Evolutionary conservation across 2,888 invertebrate species (phyloP).

Genomic region (Invenusta paracnida): DNA sequence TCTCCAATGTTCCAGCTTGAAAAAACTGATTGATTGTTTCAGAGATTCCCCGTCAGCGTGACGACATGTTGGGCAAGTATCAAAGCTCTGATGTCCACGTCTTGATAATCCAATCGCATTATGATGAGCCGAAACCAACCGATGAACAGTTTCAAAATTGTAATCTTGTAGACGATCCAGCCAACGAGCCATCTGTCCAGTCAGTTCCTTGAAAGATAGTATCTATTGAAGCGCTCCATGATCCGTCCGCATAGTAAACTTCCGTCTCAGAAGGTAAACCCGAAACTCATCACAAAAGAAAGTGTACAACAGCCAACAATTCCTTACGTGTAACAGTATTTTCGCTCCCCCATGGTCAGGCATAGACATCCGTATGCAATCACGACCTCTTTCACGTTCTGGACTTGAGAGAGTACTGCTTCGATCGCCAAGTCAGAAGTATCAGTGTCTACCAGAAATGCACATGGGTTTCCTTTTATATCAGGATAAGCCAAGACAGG

Average conservation of each 20-base stretch:
- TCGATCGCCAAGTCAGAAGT: background rate
- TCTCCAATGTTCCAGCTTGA: background rate
- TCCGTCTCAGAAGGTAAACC: slow-evolving; percentile 57
- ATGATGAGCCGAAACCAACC: slow-evolving; percentile 56
- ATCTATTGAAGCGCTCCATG: slow-evolving; percentile 63
- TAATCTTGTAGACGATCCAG: slow-evolving; percentile 57
- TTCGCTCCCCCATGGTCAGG: background rate
- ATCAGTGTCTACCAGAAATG: slow-evolving; percentile 14
- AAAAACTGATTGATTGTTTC: background rate
- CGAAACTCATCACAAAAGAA: slow-evolving; percentile 58
- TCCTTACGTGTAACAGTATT: slow-evolving; percentile 43
- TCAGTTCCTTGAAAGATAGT: slow-evolving; percentile 56
- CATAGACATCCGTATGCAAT: background rate
- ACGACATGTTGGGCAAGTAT: background rate
- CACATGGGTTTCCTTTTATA: background rate
- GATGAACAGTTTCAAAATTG: slow-evolving; percentile 56
- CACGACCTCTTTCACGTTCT: background rate
- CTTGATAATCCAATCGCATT: slow-evolving; percentile 59
- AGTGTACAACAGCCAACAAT: slow-evolving; percentile 53
- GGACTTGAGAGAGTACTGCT: slow-evolving; percentile 18
- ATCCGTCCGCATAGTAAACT: slow-evolving; percentile 59
- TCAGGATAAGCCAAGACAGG: slow-evolving; percentile 11
- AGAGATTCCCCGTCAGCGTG: background rate
- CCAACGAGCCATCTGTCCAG: slow-evolving; percentile 62
- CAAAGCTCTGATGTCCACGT: slow-evolving; percentile 38